Base-by-base conservation (phyloP, 1,140 invertebrate species). In the Drosophila rhopaloa region DNA sequence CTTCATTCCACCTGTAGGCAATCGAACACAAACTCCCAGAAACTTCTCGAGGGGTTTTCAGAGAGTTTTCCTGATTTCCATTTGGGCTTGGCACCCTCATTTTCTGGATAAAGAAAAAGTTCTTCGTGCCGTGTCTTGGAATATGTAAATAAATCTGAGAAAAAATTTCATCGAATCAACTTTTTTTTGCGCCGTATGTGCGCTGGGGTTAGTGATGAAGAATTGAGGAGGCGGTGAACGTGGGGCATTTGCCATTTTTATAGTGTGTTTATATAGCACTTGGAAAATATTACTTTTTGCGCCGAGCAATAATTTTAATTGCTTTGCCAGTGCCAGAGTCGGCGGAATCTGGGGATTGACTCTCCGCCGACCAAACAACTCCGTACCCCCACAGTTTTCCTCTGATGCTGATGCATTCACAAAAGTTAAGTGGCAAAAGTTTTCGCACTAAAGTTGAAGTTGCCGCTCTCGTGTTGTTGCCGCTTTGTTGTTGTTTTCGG, bases 181-280 rank as follows among this genome's bases (percentile, higher is more conserved):
- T 79, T 71, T 81, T 81, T 75, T 75, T 51, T 57, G 24, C 59
- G 47, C 53, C 58, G 65, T 67, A 43, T 56, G 63, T 55, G 60
- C 9, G 60, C 14, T 5, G 65, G 43, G 63, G 57, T 60, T 43
- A 43, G 58, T 56, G 53, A 24, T 29, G 35, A 46, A 29, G 43
- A 60, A 29, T 10, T 32, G 56, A 27, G 58, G 14, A 16, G 11
- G 27, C 29, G 47, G 38, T 29, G 16, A 16, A 29, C 32, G 56
- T 32, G 35, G 54, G 61, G 56, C 61, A n/a, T 75, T 75, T 62
- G 81, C 57, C 72, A 75, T 68, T 83, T 86, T 84, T 90, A 84
- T 89, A 90, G 79, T 89, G 81, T 91, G 89, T 91, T 91, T 91
- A 88, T 85, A 89, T 91, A 84, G 81, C 88, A 91, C 88, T 91